These are phyloP conservation scores for Odontomyia ornata DNA, from an alignment of 2,888 invertebrate genomes.

Conservation along the genomic window DNA sequence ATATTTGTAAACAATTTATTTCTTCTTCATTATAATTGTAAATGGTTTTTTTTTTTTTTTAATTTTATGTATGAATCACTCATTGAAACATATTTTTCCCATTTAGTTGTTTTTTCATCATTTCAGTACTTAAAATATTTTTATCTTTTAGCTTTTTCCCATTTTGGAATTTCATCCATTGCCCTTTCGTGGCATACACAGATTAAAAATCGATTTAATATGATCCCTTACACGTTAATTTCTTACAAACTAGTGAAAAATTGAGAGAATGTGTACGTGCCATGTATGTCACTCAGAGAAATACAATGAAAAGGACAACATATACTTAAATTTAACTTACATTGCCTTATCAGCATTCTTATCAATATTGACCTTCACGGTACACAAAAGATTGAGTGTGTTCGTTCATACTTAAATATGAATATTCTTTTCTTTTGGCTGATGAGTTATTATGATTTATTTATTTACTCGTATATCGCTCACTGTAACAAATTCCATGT, in stretches of 20 bases:
- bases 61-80: slow-evolving; percentile 32
- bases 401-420: not conserved
- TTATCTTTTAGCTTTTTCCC: not conserved
- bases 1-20: slow-evolving; percentile 40
- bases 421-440: slow-evolving; percentile 21
- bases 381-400: not conserved
- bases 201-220: not conserved
- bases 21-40: slow-evolving; percentile 19
- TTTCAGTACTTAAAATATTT: slow-evolving; percentile 42
- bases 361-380: too few species aligned
- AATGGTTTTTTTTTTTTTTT: too few species aligned
- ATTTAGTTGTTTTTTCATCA: not conserved
- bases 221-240: not conserved
- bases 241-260: not conserved
- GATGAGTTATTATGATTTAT: not conserved
- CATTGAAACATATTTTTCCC: slow-evolving; percentile 27
- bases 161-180: slow-evolving; percentile 6
- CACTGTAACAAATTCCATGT: slow-evolving; percentile 29
- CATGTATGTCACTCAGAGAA: not conserved
- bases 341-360: too few species aligned
- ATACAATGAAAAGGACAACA: not conserved
- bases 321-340: not conserved
- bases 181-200: not conserved
- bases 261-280: not conserved
- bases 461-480: not conserved